Evolutionary conservation across 2,113 vertebrate species (phyloP), one percentile per base, ranked within the genome.

Genomic region (Myiagra hebetior): DNA sequence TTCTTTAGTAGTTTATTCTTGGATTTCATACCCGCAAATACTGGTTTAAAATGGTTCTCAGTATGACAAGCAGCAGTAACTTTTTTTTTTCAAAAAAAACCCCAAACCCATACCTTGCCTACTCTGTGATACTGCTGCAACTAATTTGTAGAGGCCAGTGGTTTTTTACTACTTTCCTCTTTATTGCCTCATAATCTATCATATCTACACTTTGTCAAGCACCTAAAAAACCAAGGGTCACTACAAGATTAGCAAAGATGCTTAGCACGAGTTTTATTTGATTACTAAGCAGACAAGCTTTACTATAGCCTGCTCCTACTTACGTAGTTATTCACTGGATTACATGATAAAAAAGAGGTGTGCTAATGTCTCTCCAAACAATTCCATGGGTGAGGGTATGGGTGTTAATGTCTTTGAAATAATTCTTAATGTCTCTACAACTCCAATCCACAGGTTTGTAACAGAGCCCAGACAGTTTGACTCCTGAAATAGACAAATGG

Each of bases 281-380:
- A 67, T 21, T 39, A 17, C 8, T 56, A 76, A 85, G 49, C n/a
- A 17, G 27, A 62, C 14, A 53, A 55, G 7, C 14, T 80, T 35
- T 4, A 1, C 18, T 10, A 15, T 0, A 55, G 27, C 11, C 19
- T 65, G 15, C 39, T 59, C 16, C 37, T 77, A 27, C 20, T 42
- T 1, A 0, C 0, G 7, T n/a, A 72, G 41, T 35, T 68, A 39
- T 10, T 13, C 8, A 35, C 24, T 62, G 27, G 46, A 15, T 15
- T 39, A 39, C 4, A 2, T 3, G 13, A 57, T 15, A 49, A 30
- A 2, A 50, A 50, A 57, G 20, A 41, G 5, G 24, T 49, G 15
- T 57, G 31, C 13, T 49, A 13, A 21, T 42, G 31, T 22, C 9
- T 31, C 15, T 31, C 10, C 37, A 63, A 52, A 33, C 33, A 50